phyloP scores from a whole-genome alignment of 2,888 invertebrate species.

The Mythimna impura region DNA sequence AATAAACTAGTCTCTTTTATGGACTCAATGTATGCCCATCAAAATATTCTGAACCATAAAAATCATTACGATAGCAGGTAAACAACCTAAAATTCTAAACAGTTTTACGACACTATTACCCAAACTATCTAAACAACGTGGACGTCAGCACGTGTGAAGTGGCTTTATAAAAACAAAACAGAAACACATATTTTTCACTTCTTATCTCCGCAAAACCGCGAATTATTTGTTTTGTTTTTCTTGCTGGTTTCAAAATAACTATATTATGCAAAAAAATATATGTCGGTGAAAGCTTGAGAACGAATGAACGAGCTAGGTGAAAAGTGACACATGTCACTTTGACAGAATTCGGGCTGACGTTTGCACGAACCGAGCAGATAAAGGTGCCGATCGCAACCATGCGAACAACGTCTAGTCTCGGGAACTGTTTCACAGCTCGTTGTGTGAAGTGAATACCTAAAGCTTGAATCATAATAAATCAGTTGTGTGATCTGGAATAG shows the following conservation, averaged over 20 bases:
- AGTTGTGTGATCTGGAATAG: too few relatives aligned
- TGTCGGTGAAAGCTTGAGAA: too few relatives aligned
- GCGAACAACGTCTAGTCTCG: too few relatives aligned
- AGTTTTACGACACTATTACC: slow-evolving; percentile 24
- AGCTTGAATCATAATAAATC: too few relatives aligned
- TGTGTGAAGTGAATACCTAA: too few relatives aligned
- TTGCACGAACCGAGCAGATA: too few relatives aligned
- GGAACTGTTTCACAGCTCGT: too few relatives aligned
- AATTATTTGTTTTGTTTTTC: slow-evolving; percentile 36
- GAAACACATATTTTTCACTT: neutral
- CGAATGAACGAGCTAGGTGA: too few relatives aligned
- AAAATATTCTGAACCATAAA: slow-evolving; percentile 2
- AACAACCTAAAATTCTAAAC: slow-evolving; percentile 4
- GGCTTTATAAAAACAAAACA: slow-evolving; percentile 12
- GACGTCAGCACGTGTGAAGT: slow-evolving; percentile 28
- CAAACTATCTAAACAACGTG: slow-evolving; percentile 12
- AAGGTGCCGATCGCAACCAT: too few relatives aligned
- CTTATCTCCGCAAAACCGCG: neutral
- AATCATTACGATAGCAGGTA: slow-evolving; percentile 1
- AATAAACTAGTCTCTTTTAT: neutral
- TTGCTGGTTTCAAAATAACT: slow-evolving; percentile 28
- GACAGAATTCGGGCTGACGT: too few relatives aligned
- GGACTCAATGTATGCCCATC: neutral
- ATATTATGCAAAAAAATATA: neutral
- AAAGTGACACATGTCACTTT: too few relatives aligned